A percentile compares a stretch with the other conserved stretches of the same genome.
Conservation (phyloP, 2,797 vertebrate species). For the Hybognathus amarus region DNA sequence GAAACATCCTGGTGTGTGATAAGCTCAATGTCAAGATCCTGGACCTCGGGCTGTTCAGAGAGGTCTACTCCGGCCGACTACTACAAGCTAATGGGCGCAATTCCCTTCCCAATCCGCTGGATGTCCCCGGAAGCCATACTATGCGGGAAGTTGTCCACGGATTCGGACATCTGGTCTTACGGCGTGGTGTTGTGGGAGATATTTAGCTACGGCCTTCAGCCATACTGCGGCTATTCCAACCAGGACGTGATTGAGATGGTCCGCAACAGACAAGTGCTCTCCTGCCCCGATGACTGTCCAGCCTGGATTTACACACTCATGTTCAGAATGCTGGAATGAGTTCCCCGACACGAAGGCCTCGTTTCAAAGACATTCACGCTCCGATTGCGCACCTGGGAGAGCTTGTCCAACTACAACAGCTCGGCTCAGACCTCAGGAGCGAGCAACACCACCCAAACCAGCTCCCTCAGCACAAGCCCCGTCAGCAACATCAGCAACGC, state of each 20-base stretch:
- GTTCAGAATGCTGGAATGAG: conserved; percentile 96
- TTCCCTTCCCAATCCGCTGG: conserved; percentile 92
- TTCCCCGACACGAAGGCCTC: conserved; percentile 89
- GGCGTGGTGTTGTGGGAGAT: conserved; percentile 96
- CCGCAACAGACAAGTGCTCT: conserved; percentile 86
- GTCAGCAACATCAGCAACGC: conserved; percentile 89
- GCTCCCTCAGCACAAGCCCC: conserved; percentile 95
- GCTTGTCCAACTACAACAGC: conserved; percentile 89
- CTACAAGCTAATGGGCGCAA: conserved; percentile 88
- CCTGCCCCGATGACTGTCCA: conserved; percentile 94
- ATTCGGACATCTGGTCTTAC: conserved; percentile 96
- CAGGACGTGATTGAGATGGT: conserved; percentile 98
- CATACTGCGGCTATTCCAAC: conserved; percentile 96
- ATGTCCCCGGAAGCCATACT: conserved; percentile 95
- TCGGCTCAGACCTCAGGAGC: conserved; percentile 93
- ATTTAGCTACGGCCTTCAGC: conserved; percentile 96
- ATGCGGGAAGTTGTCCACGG: conserved; percentile 92
- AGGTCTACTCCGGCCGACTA: conserved; percentile 97
- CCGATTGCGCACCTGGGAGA: conserved; percentile 93
- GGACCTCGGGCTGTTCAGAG: conserved; percentile 92
- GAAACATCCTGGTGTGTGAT: conserved; percentile 92
- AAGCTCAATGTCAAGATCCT: conserved; percentile 92
- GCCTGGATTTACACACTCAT: conserved; percentile 94
- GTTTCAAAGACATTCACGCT: conserved; percentile 94
- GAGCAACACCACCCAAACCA: conserved; percentile 95